Base-by-base conservation (phyloP, 2,113 vertebrate genomes). In the Thunnus thynnus region DNA sequence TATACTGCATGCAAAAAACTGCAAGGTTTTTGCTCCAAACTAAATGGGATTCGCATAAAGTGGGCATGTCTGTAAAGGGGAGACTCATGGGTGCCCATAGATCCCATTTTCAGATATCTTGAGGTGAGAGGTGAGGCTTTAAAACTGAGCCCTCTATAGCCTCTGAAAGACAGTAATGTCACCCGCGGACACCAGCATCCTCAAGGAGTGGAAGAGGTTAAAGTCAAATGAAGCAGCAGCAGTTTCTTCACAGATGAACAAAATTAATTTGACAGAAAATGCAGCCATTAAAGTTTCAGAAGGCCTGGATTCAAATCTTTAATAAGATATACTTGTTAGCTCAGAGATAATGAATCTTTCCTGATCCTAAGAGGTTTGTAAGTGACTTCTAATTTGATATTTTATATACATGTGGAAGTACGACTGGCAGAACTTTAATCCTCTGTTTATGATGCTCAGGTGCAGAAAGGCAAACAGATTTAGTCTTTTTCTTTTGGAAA, bases 191-290 rank as follows among this genome's bases (percentile, higher is more conserved):
- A 30, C 27, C 27, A 30, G 27, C 27, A 30, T 30, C 27, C 27
- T 30, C 27, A 30, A 4, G 4, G 27, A 30, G 27, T 30, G 27
- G 27, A 30, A 30, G 27, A 30, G 27, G 27, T 30, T 30, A 41
- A 82, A 76, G 63, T 76, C 55, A 73, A 76, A 85, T 56, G 62
- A 67, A 58, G 57, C 70, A 58, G 85, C 68, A 50, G 58, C 16
- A 5, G 22, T 60, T 82, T 44, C 52, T 18, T 3, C 17, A 27
- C 72, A 69, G 64, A 78, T 54, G 68, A 50, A 77, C 46, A 5
- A 51, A n/a, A 63, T 86, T 74, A 60, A 75, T 70, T 75, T 57
- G 50, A 58, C 18, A 75, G 65, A 78, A 89, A 72, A 68, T 12
- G 44, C 3, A 61, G 41, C 56, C 22, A 22, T 48, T 76, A 47